Evolutionary conservation across 2,797 vertebrate species (phyloP).

Genomic region (Gymnopithys bicolor): DNA sequence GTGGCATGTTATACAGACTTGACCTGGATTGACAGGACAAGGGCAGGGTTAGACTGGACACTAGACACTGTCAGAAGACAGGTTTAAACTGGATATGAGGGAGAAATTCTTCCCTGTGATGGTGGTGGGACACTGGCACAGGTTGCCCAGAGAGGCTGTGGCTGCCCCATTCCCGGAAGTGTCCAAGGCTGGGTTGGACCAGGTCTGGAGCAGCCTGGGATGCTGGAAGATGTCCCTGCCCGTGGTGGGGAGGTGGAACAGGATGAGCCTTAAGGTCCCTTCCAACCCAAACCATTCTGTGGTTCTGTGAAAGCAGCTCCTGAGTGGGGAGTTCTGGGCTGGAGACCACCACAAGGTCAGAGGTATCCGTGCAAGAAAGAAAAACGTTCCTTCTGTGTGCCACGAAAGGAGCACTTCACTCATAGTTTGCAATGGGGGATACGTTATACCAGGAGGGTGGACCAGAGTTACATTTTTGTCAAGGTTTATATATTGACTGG

Average conservation of each 20-base stretch:
- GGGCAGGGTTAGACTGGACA: background rate
- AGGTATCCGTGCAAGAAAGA: background rate
- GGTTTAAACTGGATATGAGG: no score
- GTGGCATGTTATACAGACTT: background rate
- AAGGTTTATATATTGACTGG: background rate
- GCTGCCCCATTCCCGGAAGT: background rate
- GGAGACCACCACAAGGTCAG: background rate
- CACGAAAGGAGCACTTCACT: background rate
- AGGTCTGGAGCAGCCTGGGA: background rate
- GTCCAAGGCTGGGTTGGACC: rapidly evolving
- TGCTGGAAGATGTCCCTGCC: background rate
- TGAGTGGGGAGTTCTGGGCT: background rate
- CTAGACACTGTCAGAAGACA: background rate
- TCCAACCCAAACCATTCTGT: background rate
- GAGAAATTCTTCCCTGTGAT: background rate
- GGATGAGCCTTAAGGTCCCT: background rate
- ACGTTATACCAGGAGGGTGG: background rate
- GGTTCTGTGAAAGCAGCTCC: background rate
- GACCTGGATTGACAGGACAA: background rate
- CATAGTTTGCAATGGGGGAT: rapidly evolving
- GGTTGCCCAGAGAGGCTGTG: background rate
- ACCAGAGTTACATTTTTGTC: background rate
- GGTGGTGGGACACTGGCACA: background rate
- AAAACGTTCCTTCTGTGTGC: rapidly evolving
- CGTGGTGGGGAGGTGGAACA: rapidly evolving